Conservation (phyloP, 2,113 vertebrate genomes). For the Orthonyx spaldingii region DNA sequence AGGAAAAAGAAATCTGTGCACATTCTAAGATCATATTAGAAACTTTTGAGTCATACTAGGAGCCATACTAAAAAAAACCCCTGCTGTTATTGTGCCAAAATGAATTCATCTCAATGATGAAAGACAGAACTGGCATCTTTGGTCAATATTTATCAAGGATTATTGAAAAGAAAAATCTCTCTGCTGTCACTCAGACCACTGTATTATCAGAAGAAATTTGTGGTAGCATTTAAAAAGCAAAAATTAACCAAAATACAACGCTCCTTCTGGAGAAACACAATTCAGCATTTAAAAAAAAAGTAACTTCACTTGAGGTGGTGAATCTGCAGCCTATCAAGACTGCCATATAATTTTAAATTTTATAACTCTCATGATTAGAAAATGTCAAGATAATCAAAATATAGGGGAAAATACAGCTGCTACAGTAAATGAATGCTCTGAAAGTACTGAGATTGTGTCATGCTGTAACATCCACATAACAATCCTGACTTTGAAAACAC, state of each 20-base stretch:
- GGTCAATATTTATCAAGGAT: slow-evolving; percentile 45
- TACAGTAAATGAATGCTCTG: slow-evolving; percentile 4
- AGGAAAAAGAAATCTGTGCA: neutral
- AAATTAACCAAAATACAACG: neutral
- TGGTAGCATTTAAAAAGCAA: neutral
- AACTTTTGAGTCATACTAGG: slow-evolving; percentile 2
- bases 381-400: slow-evolving; percentile 62
- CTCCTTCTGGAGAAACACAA: slow-evolving; percentile 5
- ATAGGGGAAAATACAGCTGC: slow-evolving; percentile 41
- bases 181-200: slow-evolving; percentile 15
- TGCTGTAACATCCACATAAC: neutral
- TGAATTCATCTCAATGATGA: slow-evolving; percentile 13
- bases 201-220: neutral
- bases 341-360: slow-evolving; percentile 39
- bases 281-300: slow-evolving; percentile 40
- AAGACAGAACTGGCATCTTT: slow-evolving; percentile 31
- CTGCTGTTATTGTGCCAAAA: neutral
- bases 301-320: neutral
- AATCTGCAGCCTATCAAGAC: slow-evolving; percentile 15
- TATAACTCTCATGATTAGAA: slow-evolving; percentile 54
- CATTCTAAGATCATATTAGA: neutral
- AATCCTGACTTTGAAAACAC: neutral
- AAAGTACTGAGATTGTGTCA: neutral
- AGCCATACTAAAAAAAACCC: neutral
- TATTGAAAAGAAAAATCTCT: slow-evolving; percentile 6